Evolutionary conservation across 2,888 invertebrate genomes (phyloP), one percentile per base, ranked within the genome.

Genomic region (Rhopalosiphum nymphaeae): DNA sequence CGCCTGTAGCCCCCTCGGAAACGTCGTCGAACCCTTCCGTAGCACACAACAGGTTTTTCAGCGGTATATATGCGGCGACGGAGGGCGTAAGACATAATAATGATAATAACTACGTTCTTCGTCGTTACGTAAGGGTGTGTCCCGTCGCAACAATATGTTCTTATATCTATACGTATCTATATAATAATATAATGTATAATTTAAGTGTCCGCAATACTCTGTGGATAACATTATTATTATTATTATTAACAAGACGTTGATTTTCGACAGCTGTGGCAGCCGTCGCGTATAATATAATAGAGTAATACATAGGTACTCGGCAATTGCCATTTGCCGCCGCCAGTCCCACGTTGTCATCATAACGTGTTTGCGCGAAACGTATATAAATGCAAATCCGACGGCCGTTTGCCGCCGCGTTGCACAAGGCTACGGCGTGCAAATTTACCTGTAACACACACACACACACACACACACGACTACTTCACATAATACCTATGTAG

Each of bases 321-420:
- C 16, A 67, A 67, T 67, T 36, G n/a, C n/a, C 36, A 36, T 67
- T 67, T 67, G n/a, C 67, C 84, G 44, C 85, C 25, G 85, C n/a
- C 87, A 61, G 89, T 90, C 89, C 89, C 61, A 90, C 89, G 44
- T 85, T 26, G 44, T 42, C 29, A 44, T 44, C 44, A 61, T 90
- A 89, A 89, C 89, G 67, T 49, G 90, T 67, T 91, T 78, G 67
- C 26, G 26, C 57, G 29, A 53, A 89, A 90, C 36, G 44, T 85
- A 85, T 85, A 46, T 42, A 84, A 91, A 91, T 91, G 91, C 91
- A 91, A 91, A 91, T 84, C 56, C 91, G 91, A 91, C 91, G 91
- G 91, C 53, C 91, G 91, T 91, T 91, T n/a, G 91, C 78, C 91
- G 91, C 91, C 91, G 91, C 78, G 26, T 36, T 53, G 53, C 78